These are phyloP conservation scores for Corythornis vintsioides DNA, from an alignment of 2,113 vertebrate species.

Conservation along the genomic window DNA sequence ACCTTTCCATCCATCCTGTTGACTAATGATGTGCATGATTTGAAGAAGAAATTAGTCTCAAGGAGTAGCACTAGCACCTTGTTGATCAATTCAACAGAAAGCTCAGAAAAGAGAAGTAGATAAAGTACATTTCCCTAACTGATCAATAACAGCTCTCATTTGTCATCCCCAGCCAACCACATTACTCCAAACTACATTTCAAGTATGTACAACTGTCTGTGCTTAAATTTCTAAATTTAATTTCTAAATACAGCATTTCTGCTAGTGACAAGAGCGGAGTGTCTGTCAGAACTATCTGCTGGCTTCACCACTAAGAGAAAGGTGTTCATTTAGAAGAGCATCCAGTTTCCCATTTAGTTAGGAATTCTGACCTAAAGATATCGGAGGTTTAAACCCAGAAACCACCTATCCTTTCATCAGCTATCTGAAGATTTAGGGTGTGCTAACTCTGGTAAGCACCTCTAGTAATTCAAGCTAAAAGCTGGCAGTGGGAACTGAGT, in stretches of 20 bases:
- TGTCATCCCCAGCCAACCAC: neutral
- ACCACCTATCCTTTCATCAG: neutral
- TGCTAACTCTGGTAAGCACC: neutral
- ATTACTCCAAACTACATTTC: neutral
- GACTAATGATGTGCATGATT: neutral
- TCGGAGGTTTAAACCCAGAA: neutral
- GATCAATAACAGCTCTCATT: slow-evolving; percentile 17
- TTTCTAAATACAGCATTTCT: neutral
- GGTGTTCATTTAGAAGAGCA: neutral
- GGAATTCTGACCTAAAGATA: neutral
- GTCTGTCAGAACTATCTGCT: neutral
- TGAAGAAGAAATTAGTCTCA: slow-evolving; percentile 41
- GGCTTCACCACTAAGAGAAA: neutral
- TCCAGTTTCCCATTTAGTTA: neutral
- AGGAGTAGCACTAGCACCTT: slow-evolving; percentile 9
- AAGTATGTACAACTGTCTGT: neutral
- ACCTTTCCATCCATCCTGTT: slow-evolving; percentile 38
- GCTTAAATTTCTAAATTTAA: neutral
- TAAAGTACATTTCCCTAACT: neutral
- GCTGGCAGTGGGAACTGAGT: rapidly evolving
- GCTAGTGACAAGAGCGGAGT: neutral
- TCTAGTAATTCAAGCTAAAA: neutral
- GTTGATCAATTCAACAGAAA: slow-evolving; percentile 36
- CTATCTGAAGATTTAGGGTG: neutral
- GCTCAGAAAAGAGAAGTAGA: neutral